phyloP scores from a whole-genome alignment of 2,888 invertebrate genomes.

The Netelia fuscicornis region DNA sequence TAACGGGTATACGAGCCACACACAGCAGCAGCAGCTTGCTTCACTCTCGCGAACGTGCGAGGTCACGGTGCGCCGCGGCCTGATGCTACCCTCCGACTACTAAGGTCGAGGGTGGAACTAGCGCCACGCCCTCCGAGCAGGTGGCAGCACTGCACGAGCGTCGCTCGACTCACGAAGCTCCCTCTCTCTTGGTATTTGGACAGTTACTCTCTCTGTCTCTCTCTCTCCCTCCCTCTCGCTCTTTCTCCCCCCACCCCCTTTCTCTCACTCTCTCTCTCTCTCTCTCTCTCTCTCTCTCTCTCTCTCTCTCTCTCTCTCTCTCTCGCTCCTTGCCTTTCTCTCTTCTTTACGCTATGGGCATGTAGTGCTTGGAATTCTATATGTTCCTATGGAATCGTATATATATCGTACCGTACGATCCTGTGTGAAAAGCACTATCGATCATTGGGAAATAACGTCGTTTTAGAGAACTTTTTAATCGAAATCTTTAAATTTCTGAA shows the following conservation, averaged over 20 bases:
- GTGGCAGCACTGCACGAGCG: slow-evolving; percentile 73
- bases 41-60: slow-evolving; percentile 57
- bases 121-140: slow-evolving; percentile 82
- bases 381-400: background rate
- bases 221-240: slow-evolving; percentile 10
- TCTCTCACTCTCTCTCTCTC: slow-evolving; percentile 46
- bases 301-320: slow-evolving; percentile 39
- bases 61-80: slow-evolving; percentile 76
- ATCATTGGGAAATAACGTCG: background rate
- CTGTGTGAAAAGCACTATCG: too few species aligned
- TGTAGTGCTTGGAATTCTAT: background rate
- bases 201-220: background rate
- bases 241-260: slow-evolving; percentile 1
- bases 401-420: too few species aligned
- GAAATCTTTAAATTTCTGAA: background rate
- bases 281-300: slow-evolving; percentile 29
- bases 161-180: slow-evolving; percentile 19
- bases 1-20: slow-evolving; percentile 37
- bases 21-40: slow-evolving; percentile 55
- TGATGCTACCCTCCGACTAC: slow-evolving; percentile 79
- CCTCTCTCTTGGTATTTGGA: slow-evolving; percentile 10
- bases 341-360: background rate
- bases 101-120: slow-evolving; percentile 73
- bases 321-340: slow-evolving; percentile 22
- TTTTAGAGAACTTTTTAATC: background rate